Evolutionary conservation across 2,797 vertebrate genomes (phyloP).

Genomic region (Huso huso): DNA sequence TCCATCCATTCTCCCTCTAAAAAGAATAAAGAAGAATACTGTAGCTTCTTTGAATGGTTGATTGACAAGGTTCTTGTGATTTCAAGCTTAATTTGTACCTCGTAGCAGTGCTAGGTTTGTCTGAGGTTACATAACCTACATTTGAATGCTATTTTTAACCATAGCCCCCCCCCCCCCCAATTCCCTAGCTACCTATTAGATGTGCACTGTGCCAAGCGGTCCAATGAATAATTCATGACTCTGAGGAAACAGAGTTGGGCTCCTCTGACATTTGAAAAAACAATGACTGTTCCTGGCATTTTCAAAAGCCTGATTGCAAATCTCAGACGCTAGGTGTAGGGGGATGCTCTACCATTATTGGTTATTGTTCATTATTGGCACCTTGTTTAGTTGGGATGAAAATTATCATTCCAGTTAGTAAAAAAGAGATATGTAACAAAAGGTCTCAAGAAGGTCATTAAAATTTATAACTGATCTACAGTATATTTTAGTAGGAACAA

Average conservation of each 20-base stretch:
- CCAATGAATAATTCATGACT: conserved; percentile 1
- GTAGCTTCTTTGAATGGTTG: background rate
- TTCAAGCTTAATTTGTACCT: background rate
- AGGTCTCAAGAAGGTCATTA: background rate
- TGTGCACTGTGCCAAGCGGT: background rate
- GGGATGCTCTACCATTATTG: background rate
- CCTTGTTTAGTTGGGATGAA: background rate
- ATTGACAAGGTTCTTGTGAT: background rate
- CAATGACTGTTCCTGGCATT: conserved; percentile 3
- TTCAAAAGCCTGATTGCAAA: background rate
- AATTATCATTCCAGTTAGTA: background rate
- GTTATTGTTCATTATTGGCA: background rate
- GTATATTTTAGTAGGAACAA: too few relatives aligned
- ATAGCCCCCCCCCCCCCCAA: background rate
- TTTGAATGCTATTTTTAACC: background rate
- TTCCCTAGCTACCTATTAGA: background rate
- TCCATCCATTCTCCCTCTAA: too few relatives aligned
- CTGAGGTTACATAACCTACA: background rate
- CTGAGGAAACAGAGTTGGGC: background rate
- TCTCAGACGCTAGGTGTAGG: background rate
- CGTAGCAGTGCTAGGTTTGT: background rate
- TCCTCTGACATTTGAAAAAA: conserved; percentile 5
- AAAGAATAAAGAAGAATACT: too few relatives aligned
- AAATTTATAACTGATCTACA: background rate
- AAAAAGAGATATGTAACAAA: background rate